Base-by-base conservation (phyloP, 2,888 invertebrate genomes). In the Quadroppia sp. region DNA sequence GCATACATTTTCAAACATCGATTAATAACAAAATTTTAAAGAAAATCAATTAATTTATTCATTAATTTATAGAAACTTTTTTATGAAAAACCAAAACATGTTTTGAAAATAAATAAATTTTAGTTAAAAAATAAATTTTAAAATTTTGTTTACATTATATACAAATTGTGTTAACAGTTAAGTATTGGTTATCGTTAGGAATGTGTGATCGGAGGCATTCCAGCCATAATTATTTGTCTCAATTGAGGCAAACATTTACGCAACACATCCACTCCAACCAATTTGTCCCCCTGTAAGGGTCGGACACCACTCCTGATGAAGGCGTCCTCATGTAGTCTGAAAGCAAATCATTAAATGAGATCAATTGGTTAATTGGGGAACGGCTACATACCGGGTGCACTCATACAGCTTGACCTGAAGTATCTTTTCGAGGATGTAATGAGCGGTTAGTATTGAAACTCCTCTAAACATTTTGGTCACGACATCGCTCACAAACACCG, bases 401-500 rank as follows among this genome's bases (percentile, higher is more conserved):
- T 89, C 87, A 83, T 89, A 92, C 45, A 93, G 86, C 78, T 90
- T 89, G 79, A 92, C 87, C 72, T 88, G 88, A 61, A 92, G 86
- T 71, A 91, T 90, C 81, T 91, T 90, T 48, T 84, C 84, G 75
- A 93, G 87, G 79, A 91, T 88, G 79, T 90, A 88, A 80, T 90
- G 88, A 83, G 91, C 91, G 75, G 87, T 76, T 71, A 76, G 72
- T 48, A 77, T 75, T 59, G 76, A 73, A 71, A 74, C 70, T 69
- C 76, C 76, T 59, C 76, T 74, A 75, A 77, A 75, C 76, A 77
- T 75, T 74, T 77, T 76, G 50, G 76, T 71, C 48, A 77, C 76
- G 71, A 76, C 76, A 73, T 77, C 76, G 36, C 76, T 74, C 32
- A 77, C 69, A 67, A 76, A 76, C 50, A 77, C 76, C 48, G 75